Evolutionary conservation across 2,888 invertebrate genomes (phyloP), one percentile per base, ranked within the genome.

Genomic region (Synergus itoensis): DNA sequence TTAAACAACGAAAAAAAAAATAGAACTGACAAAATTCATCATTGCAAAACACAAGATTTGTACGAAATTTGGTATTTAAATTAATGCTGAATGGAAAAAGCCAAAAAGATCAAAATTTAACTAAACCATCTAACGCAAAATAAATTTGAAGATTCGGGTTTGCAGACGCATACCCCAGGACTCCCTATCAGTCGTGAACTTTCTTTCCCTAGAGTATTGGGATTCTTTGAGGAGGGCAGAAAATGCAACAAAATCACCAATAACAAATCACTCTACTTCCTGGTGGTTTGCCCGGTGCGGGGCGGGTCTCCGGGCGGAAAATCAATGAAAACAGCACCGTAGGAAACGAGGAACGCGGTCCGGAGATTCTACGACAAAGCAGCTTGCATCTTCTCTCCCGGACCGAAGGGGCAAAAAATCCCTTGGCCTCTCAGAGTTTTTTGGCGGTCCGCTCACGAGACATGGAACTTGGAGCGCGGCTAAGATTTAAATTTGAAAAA

Each of bases 281-380:
- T 73, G 73, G 73, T 73, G 73, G 48, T 48, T 16, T 48, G 73
- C 73, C 73, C 36, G 53, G 73, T 73, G 77, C 75, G 83, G 81
- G 82, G 84, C 77, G 81, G 83, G 84, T 84, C 84, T 83, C 48
- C 82, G 80, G 77, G 77, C 79, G 84, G 84, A 85, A 86, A 86
- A 86, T 86, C 86, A 84, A 86, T 86, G 86, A 83, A 86, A 86
- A 85, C 83, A 83, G 84, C 81, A 82, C 77, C 79, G 79, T 78
- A 81, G 80, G 21, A 21, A 60, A 21, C 18, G 9, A 53, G 60
- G 53, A 76, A 75, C 63, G 75, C 67, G 57, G 41, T 76, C 79
- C 53, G 57, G 79, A 78, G 78, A 64, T 36, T 64, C 36, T 36
- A 73, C 36, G 16, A 40, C 40, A n/a, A 28, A 53, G 36, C 73